Base-by-base conservation (phyloP, 2,113 vertebrate species). In the Sigmodon hispidus region DNA sequence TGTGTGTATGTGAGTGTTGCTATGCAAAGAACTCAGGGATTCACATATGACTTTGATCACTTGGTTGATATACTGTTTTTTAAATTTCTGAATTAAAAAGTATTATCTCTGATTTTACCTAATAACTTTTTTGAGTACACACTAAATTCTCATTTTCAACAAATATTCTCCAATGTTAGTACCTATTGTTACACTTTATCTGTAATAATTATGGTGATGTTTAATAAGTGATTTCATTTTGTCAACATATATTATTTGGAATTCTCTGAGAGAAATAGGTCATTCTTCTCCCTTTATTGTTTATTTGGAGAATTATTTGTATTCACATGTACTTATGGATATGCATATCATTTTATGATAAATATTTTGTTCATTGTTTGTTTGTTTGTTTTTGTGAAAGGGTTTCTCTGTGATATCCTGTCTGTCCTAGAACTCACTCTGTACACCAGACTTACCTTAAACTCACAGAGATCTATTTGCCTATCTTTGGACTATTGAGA, bases 231-330 rank as follows among this genome's bases (percentile, higher is more conserved):
- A 80, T 85, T 89, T 10, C 31, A 87, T 63, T 89, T 65, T 80
- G 69, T 90, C 21, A 94, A 43, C 26, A 75, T 57, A 22, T 59
- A 65, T 65, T 36, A 65, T 79, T 65, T 79, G 36, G 8, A 77
- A 90, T 77, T 90, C 73, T 77, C 26, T 91, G 43, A 75, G 57
- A 76, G 48, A 93, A 80, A 90, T 24, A 69, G 10, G 16, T 48
- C 5, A 76, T 29, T 22, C 24, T 90, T 90, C 21, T 76, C 93
- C 11, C 36, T 7, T 70, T 24, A 80, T 52, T 91, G 50, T 40
- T 83, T 94, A 81, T 61, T 83, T 94, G 75, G 31, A 63, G 5
- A 87, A 81, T 76, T 92, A 48, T 89, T 90, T 94, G 45, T 79
- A 89, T 21, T 7, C 31, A 55, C 73, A 75, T 69, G 34, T 34